These are phyloP conservation scores for Baryphthengus martii DNA, from an alignment of 2,113 vertebrate species.

Conservation along the genomic window DNA sequence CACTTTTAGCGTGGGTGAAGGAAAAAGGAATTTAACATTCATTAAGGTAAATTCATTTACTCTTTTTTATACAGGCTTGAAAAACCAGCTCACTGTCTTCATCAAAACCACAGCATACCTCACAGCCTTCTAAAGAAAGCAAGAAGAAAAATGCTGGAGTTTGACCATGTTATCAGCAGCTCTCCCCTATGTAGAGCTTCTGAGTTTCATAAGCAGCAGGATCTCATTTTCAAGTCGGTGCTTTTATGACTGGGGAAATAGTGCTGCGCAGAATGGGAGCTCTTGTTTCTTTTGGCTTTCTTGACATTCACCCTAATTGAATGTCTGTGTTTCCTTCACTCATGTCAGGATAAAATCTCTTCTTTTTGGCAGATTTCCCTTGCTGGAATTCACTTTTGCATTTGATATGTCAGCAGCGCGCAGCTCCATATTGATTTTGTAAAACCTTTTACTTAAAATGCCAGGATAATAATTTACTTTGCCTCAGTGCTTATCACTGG, in stretches of 20 bases:
- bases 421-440: not conserved
- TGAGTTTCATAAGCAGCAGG: not conserved
- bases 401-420: not conserved
- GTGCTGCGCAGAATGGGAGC: not conserved
- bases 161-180: not conserved
- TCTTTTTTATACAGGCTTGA: not conserved
- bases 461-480: not conserved
- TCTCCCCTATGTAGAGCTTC: not conserved
- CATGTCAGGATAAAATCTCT: not conserved
- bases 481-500: not conserved
- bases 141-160: not conserved
- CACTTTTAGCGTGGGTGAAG: not conserved
- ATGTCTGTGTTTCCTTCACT: not conserved
- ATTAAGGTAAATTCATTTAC: not conserved
- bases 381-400: not conserved
- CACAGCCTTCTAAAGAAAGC: not conserved
- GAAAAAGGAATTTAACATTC: not conserved
- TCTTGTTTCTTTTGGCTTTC: not conserved
- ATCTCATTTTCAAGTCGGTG: not conserved
- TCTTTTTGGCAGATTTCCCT: not conserved
- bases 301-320: not conserved
- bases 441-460: slow-evolving; percentile 1
- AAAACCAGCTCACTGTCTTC: not conserved
- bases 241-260: not conserved
- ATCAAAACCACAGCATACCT: not conserved